A percentile compares a stretch with the other conserved stretches of the same genome.
Conservation (phyloP, 2,797 vertebrate species). For the Amblyopsis hoosieri region DNA sequence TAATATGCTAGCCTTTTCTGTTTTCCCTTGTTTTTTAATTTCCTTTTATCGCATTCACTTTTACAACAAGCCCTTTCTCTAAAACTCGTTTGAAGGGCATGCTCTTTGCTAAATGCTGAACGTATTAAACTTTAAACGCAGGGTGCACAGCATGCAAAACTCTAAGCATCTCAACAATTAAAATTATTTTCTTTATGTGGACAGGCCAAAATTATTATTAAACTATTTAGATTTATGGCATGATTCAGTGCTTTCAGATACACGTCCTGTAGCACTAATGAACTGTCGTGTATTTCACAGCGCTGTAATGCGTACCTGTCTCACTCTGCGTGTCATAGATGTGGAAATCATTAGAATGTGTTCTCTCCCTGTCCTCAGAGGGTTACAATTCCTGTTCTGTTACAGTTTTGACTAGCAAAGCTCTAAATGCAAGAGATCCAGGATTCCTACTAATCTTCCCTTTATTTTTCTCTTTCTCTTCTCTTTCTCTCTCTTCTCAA, state of each 20-base stretch:
- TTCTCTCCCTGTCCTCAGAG: conserved; percentile 31
- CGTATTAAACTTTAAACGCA: too few species aligned
- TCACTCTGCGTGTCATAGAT: neutral
- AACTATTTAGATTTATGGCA: conserved; percentile 8
- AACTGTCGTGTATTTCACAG: conserved; percentile 17
- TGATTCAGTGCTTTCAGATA: conserved; percentile 3
- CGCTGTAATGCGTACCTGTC: conserved; percentile 6
- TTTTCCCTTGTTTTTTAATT: too few species aligned
- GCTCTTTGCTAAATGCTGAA: too few species aligned
- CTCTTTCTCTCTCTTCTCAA: conserved; percentile 20
- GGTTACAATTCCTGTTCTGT: conserved; percentile 33
- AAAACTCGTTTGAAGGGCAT: too few species aligned
- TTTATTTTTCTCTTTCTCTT: conserved; percentile 23
- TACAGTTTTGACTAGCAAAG: conserved; percentile 39
- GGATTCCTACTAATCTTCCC: conserved; percentile 31
- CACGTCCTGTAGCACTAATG: conserved; percentile 3
- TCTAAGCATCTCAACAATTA: conserved; percentile 26
- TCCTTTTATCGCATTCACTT: too few species aligned
- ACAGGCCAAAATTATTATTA: conserved; percentile 6
- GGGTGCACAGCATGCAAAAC: neutral
- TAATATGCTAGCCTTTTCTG: neutral
- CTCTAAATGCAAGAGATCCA: conserved; percentile 52
- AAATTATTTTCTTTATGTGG: conserved; percentile 24
- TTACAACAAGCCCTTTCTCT: too few species aligned
- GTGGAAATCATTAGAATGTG: conserved; percentile 4